Base-by-base conservation (phyloP, 2,113 vertebrate species). In the Onychostruthus taczanowskii region DNA sequence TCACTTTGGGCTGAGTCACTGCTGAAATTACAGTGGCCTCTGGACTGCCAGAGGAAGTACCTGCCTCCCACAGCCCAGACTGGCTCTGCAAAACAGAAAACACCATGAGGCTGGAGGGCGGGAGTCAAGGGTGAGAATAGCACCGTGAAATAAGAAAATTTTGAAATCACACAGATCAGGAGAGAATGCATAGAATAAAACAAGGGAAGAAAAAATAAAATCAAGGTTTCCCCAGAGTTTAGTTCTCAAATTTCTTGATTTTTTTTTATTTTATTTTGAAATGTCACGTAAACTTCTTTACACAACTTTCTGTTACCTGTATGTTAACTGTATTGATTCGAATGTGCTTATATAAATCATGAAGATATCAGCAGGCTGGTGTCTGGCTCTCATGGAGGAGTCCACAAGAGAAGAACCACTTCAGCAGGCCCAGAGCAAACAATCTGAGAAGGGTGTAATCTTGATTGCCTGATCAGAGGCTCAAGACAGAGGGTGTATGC, bases 21-120 rank as follows among this genome's bases (percentile, higher is more conserved):
- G 0, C 58, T 74, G 72, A 82, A 90, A 80, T 75, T 16, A 35
- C 68, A 46, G 41, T 30, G n/a, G 24, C 37, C 64, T 37, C 49
- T 73, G 52, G 55, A 26, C 63, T 50, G 46, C 7, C 0, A 0
- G 43, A 53, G 52, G 62, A 76, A 76, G 35, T 3, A 3, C 18
- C 24, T 91, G 19, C 16, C 70, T 72, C 55, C 67, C 28, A 18
- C 35, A 43, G 37, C 68, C 43, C 21, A 30, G 0, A 0, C 6
- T 17, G 59, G 27, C 44, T 55, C 53, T 84, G 52, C 11, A 21
- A 56, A 93, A 41, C 59, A 56, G 47, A 69, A 67, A 70, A 67
- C 73, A 56, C 6, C 23, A 16, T 3, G 11, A 46, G 44, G 41
- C 39, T 82, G 56, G 31, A 62, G 23, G 37, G 30, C 43, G 63